Evolutionary conservation across 2,797 vertebrate genomes (phyloP).

Genomic region (Darevskia mixta): DNA sequence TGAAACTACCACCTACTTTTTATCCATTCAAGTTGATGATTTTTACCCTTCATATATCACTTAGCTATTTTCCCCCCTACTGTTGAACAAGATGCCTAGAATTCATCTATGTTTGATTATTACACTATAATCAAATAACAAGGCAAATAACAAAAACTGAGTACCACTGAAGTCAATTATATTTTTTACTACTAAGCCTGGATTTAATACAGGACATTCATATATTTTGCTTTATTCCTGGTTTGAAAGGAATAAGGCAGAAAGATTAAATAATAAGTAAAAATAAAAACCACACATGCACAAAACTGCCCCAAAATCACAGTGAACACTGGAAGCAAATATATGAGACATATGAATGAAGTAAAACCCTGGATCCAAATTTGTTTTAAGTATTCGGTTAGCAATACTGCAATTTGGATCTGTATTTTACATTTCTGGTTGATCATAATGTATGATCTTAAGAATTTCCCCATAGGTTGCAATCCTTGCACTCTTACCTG

Average conservation of each 20-base stretch:
- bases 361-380: conserved; percentile 31
- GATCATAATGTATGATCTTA: not conserved
- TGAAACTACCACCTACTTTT: conserved; percentile 21
- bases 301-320: not conserved
- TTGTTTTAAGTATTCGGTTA: conserved; percentile 16
- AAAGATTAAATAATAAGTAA: not conserved
- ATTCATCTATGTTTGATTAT: not conserved
- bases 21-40: not conserved
- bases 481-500: not conserved
- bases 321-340: not conserved
- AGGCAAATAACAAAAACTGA: not conserved
- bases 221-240: not conserved
- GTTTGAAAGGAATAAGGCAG: conserved; percentile 14
- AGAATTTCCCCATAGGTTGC: not conserved
- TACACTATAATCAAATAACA: no score
- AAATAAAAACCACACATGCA: not conserved
- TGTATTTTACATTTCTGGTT: conserved; percentile 16
- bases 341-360: conserved; percentile 7
- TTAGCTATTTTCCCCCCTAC: not conserved
- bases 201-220: conserved; percentile 17
- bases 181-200: not conserved
- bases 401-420: conserved; percentile 19
- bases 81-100: not conserved
- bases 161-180: not conserved
- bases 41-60: not conserved